These are phyloP conservation scores for Oithona nana DNA, from an alignment of 2,888 invertebrate species.

Conservation along the genomic window DNA sequence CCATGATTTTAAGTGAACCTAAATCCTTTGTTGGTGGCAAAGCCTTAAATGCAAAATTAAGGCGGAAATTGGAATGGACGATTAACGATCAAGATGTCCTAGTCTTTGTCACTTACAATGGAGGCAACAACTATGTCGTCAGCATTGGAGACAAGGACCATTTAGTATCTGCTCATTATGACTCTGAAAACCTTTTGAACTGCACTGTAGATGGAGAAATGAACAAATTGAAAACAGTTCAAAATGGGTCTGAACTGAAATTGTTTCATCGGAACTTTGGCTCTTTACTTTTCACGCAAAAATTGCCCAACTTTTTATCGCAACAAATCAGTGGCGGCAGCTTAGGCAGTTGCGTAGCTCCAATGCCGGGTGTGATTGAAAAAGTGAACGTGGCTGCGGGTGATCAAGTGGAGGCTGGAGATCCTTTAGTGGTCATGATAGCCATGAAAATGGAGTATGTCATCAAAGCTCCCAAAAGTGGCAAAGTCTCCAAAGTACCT, in stretches of 20 bases:
- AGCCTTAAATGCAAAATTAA: constrained; percentile 44
- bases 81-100: constrained; percentile 36
- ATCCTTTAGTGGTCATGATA: constrained; percentile 76
- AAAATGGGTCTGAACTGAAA: constrained; percentile 37
- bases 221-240: constrained; percentile 37
- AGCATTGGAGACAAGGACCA: constrained; percentile 1
- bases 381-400: constrained; percentile 65
- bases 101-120: constrained; percentile 11
- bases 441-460: constrained; percentile 99
- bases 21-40: constrained; percentile 42
- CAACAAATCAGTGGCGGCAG: constrained; percentile 28
- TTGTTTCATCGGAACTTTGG: constrained; percentile 43
- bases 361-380: constrained; percentile 91
- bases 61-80: constrained; percentile 39
- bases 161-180: constrained; percentile 17
- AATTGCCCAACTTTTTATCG: constrained; percentile 39
- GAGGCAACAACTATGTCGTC: constrained; percentile 1
- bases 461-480: constrained; percentile 60
- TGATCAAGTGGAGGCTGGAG: constrained; percentile 61
- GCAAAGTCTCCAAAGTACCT: constrained; percentile 48
- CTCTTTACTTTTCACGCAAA: constrained; percentile 42
- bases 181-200: constrained; percentile 21
- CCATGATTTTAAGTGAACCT: constrained; percentile 1
- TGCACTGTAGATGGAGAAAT: constrained; percentile 33
- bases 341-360: constrained; percentile 50